Base-by-base conservation (phyloP, 2,888 invertebrate genomes). In the Chymomyza amoena region DNA sequence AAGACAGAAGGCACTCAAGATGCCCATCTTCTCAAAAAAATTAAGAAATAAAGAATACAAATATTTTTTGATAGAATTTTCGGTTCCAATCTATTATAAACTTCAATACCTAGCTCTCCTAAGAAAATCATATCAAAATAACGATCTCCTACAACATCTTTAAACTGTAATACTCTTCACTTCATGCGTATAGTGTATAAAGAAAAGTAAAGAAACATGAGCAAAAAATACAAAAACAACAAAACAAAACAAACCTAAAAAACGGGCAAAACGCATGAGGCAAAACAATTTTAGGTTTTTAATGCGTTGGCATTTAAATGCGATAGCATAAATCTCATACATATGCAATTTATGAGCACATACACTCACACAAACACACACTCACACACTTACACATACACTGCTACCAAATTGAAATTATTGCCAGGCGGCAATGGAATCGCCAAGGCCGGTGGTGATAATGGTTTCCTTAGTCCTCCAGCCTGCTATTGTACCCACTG, bases 321-420 rank as follows among this genome's bases (percentile, higher is more conserved):
- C 39, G 39, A 45, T 76, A 81, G 78, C 75, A 83, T 87, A 87
- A 87, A 83, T 83, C 89, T 89, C 86, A 89, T 87, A 80, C 86
- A 88, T 83, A 89, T 85, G 85, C 86, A 85, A 82, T 84, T 80
- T 81, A 79, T 68, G 77, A 70, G 76, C 74, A 67, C 69, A 54
- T 60, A 68, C 68, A 65, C 68, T 13, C 61, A 50, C 52, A 45
- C 69, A 51, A 64, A 62, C 70, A 63, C 66, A 68, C 70, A 68
- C 67, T 60, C 65, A 63, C 61, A 54, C 63, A 36, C 64, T 36
- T 61, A 51, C 54, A 52, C 32, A 13, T 16, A 6, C 62, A 39
- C n/a, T 54, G 45, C 66, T 66, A 84, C 86, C 89, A 81, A 87
- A 89, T 89, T 75, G 75, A 89, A 89, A 89, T 83, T 87, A 87